Base-by-base conservation (phyloP, 1,140 invertebrate species). In the Philopotamus ludificatus region DNA sequence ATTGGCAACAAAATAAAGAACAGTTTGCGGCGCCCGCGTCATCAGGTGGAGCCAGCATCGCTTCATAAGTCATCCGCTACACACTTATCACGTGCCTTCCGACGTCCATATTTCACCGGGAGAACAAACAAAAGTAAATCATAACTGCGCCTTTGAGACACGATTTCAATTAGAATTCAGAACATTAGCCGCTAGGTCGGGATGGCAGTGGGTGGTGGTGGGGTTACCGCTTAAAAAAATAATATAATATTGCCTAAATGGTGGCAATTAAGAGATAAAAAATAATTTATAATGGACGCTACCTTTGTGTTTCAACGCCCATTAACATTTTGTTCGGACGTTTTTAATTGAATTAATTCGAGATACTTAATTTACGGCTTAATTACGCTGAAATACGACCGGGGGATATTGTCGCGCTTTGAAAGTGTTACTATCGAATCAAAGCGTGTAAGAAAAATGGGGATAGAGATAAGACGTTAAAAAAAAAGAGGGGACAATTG, bases 231-330 rank as follows among this genome's bases (percentile, higher is more conserved):
- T 12, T 12, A 7, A 47, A 12, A 47, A 12, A 47, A 47, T 7
- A 47, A 20, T 9, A 60, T 47, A 45, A 60, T 60, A 60, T 47
- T 12, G 4, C 57, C 15, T 25, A 45, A 60, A 47, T 34, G 57
- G 42, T 15, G 57, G 57, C 57, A 60, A 60, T 60, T 60, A 60
- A 60, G 57, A 60, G 57, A 60, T 60, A 60, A 60, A 60, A 47
- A 60, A 28, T 47, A 60, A 60, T 60, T 60, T 60, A 60, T 60
- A 60, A 57, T 57, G 54, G 34, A 39, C 18, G 26, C 54, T 39
- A 39, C 26, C 34, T 26, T 34, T 57, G 34, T 28, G 9, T 50
- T 50, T 50, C n/a, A 50, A 21, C 39, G 23, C 50, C 21, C 23
- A 20, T 57, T 57, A 57, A 16, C 54, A 21, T 42, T 57, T 54